A percentile compares a stretch with the other conserved stretches of the same genome.
phyloP scores from a whole-genome alignment of 2,113 vertebrate species.

The Nothoprocta perdicaria region DNA sequence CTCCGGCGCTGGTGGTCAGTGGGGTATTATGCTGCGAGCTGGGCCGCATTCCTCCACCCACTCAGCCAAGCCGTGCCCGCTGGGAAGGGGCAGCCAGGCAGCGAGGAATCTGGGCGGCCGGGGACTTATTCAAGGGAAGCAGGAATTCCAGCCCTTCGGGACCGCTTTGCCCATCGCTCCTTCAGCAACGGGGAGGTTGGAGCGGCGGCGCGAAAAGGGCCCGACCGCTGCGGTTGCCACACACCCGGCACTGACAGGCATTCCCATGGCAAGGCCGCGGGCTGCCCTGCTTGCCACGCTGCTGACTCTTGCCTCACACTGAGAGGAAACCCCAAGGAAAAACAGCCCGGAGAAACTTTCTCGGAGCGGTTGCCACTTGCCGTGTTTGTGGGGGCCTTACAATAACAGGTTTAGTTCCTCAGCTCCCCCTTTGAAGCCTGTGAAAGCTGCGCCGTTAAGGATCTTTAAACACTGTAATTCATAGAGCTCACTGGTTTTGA shows the following conservation, averaged over 20 bases:
- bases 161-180: conserved; percentile 35
- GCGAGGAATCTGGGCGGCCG: conserved; percentile 34
- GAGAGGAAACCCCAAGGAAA: conserved; percentile 40
- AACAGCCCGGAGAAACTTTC: conserved; percentile 38
- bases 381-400: conserved; percentile 10
- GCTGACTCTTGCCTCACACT: neutral
- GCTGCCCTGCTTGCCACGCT: conserved; percentile 19
- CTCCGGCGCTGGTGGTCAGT: conserved; percentile 64
- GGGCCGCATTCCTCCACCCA: conserved; percentile 68
- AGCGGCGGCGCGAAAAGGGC: neutral
- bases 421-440: neutral
- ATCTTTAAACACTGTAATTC: conserved; percentile 27
- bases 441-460: neutral
- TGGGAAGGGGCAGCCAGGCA: conserved; percentile 50
- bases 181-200: neutral
- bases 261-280: conserved; percentile 16
- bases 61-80: conserved; percentile 56
- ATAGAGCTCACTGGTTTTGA: neutral
- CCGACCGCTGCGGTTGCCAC: conserved; percentile 1
- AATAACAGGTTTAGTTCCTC: conserved; percentile 35
- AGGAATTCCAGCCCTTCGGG: conserved; percentile 54
- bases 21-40: conserved; percentile 58
- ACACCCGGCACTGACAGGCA: conserved; percentile 37
- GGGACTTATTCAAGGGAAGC: conserved; percentile 57
- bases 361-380: conserved; percentile 22